Evolutionary conservation across 2,888 invertebrate genomes (phyloP), one percentile per base, ranked within the genome.

Genomic region (Incurvaria masculella): DNA sequence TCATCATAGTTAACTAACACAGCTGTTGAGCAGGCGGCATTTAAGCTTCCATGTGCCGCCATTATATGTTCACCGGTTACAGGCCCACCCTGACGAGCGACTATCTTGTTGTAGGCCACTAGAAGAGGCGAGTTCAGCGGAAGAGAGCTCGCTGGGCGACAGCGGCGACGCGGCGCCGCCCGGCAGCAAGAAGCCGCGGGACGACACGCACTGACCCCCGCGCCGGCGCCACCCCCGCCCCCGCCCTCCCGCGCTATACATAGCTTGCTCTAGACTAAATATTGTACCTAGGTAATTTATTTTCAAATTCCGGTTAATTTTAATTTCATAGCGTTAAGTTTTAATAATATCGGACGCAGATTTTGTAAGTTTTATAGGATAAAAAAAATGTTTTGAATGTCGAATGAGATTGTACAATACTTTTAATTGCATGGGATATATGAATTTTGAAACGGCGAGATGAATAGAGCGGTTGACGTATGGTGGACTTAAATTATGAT

Each of bases 221-320:
- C 68, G 67, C 68, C 61, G 66, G 56, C 66, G 67, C 65, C 66
- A 67, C 64, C 61, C 59, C 65, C 59, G 57, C 64, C 65, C 67
- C 61, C 69, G 69, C 65, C 51, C n/a, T 49, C 33, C 43, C 51
- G 69, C 72, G 71, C 67, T 75, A 75, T 75, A 75, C 69, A 74
- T 76, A 75, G 71, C 74, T 74, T 40, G 71, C 41, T 66, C 63
- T 75, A 76, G 74, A 73, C 70, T 74, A 53, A 54, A 74, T 68
- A 76, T 75, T 78, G 76, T 79, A 79, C 78, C 79, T 79, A 79
- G 79, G 74, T 79, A 79, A 79, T 79, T 79, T 79, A 79, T 79
- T 79, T 74, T 78, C 74, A 69, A 79, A 79, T 79, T 79, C 79
- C 79, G 79, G 69, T 79, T 79, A 78, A 75, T 78, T 75, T 74